Percentiles rank a stretch among this genome's conserved stretches.
phyloP scores from a whole-genome alignment of 2,797 vertebrate genomes.

The Myotis vivesi region DNA sequence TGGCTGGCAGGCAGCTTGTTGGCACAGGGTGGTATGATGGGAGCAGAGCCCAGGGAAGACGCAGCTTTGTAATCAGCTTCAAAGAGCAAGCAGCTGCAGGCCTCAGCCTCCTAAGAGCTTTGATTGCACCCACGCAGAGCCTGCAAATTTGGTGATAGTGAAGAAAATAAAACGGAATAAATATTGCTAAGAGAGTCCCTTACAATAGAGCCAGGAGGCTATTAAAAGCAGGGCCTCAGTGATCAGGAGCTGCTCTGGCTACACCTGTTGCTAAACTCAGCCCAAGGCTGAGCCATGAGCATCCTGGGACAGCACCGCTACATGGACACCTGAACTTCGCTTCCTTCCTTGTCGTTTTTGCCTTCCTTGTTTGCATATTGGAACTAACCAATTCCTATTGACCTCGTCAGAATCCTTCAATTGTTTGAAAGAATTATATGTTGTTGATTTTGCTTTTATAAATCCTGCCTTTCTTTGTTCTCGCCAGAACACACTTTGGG shows the following conservation, averaged over 20 bases:
- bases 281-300: no score
- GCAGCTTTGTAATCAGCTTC: background rate
- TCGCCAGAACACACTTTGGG: background rate
- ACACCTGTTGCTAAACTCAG: background rate
- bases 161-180: background rate
- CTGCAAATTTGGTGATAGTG: background rate
- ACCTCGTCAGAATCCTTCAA: background rate
- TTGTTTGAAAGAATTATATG: background rate
- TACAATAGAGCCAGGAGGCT: background rate
- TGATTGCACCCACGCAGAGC: background rate
- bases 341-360: background rate
- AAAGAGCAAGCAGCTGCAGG: background rate
- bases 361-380: background rate
- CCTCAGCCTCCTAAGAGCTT: background rate
- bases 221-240: background rate
- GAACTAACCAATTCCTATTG: background rate
- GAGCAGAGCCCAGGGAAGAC: background rate
- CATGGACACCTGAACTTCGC: background rate
- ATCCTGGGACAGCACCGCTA: background rate
- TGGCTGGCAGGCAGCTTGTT: rapidly evolving
- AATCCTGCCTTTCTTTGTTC: background rate
- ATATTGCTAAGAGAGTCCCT: background rate
- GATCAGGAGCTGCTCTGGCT: background rate
- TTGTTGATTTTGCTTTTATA: background rate
- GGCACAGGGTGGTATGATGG: no score